These are phyloP conservation scores for Theristicus caerulescens DNA, from an alignment of 2,113 vertebrate species.

Conservation along the genomic window DNA sequence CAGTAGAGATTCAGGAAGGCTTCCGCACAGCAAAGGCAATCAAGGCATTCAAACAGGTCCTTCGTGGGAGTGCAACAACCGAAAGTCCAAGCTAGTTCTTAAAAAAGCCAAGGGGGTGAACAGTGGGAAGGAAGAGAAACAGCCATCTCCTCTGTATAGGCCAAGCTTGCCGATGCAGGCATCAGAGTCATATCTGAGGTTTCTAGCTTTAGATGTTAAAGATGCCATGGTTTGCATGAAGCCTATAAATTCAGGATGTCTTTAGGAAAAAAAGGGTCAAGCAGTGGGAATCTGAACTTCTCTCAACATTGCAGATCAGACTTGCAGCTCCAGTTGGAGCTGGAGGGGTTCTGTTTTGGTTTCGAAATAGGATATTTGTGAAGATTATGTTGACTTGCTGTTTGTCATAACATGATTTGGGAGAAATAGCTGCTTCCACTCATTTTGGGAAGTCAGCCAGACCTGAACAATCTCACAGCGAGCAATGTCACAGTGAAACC, in stretches of 20 bases:
- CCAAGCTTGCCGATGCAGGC: not conserved
- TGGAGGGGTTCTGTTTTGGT: not conserved
- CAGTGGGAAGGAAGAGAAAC: not conserved
- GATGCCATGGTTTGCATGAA: not conserved
- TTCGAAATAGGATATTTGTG: not conserved
- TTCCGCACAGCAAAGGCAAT: not conserved
- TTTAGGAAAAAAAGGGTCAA: not conserved
- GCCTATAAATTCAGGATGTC: not conserved
- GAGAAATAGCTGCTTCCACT: not conserved
- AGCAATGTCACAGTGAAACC: not conserved
- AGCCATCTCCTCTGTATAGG: not conserved
- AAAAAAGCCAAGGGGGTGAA: not conserved
- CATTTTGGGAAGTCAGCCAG: not conserved
- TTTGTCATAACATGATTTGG: not conserved
- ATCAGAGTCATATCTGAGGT: not conserved
- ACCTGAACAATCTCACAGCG: not conserved
- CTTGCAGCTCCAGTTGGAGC: not conserved
- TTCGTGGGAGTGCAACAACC: not conserved
- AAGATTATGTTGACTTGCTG: not conserved
- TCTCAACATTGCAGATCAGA: not conserved
- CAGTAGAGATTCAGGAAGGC: not conserved
- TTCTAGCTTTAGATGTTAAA: not conserved
- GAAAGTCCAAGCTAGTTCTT: not conserved
- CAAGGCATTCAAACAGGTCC: accelerated
- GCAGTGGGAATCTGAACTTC: not conserved